Evolutionary conservation across 2,113 vertebrate species (phyloP).

Genomic region (Cyprinodon brontotheroides): DNA sequence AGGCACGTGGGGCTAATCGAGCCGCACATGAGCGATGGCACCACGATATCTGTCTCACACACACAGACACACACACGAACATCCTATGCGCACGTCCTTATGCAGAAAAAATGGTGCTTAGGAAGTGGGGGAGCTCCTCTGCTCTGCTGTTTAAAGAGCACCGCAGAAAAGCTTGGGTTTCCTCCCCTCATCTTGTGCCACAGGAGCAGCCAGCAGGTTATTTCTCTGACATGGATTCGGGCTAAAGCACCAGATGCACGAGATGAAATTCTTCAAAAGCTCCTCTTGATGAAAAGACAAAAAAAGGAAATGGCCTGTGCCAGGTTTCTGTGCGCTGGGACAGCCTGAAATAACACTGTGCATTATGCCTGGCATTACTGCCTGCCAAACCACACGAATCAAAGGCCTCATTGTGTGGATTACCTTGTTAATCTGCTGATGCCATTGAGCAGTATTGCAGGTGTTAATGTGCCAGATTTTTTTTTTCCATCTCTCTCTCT

Average conservation of each 20-base stretch:
- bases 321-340: constrained; percentile 73
- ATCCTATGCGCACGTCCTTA: constrained; percentile 65
- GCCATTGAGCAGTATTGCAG: constrained; percentile 77
- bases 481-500: neutral
- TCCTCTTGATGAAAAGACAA: constrained; percentile 60
- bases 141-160: constrained; percentile 69
- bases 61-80: constrained; percentile 36
- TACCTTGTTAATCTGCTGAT: constrained; percentile 81
- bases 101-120: constrained; percentile 60
- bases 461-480: constrained; percentile 77
- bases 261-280: constrained; percentile 70
- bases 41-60: constrained; percentile 50
- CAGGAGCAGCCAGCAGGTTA: constrained; percentile 64
- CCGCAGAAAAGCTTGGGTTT: constrained; percentile 57
- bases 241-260: constrained; percentile 61
- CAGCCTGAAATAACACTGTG: constrained; percentile 70
- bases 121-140: constrained; percentile 44
- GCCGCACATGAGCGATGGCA: constrained; percentile 80
- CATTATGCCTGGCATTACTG: constrained; percentile 71
- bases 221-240: constrained; percentile 53
- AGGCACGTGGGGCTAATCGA: constrained; percentile 82
- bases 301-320: constrained; percentile 53
- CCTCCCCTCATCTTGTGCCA: constrained; percentile 59
- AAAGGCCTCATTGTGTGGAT: constrained; percentile 81
- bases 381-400: constrained; percentile 77